These are phyloP conservation scores for Hydroisotoma schaefferi DNA, from an alignment of 2,888 invertebrate species.

Conservation along the genomic window DNA sequence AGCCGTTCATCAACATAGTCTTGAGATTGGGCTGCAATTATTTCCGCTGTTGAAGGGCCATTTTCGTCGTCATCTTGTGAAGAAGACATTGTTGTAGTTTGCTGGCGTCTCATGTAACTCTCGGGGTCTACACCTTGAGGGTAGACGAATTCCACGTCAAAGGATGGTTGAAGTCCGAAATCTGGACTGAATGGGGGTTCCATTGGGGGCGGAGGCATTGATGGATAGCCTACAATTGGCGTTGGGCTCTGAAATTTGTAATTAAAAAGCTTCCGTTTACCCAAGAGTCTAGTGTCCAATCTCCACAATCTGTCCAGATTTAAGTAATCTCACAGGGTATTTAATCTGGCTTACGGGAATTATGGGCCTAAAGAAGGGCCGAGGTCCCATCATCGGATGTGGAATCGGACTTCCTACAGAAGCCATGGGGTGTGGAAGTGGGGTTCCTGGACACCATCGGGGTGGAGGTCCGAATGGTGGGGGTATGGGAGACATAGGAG, in stretches of 20 bases:
- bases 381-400: constrained; percentile 27
- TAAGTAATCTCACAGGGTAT: neutral
- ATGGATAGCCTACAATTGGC: constrained; percentile 15
- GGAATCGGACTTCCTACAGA: constrained; percentile 18
- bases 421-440: constrained; percentile 10
- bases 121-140: constrained; percentile 43
- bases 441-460: constrained; percentile 33
- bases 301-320: neutral
- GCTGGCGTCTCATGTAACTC: constrained; percentile 18
- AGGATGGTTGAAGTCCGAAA: constrained; percentile 42
- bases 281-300: too few relatives aligned
- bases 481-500: constrained; percentile 28
- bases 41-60: constrained; percentile 81
- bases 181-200: constrained; percentile 17
- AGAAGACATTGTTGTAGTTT: constrained; percentile 22
- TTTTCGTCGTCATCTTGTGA: constrained; percentile 55
- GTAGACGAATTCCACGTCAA: constrained; percentile 47
- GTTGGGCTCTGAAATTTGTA: constrained; percentile 10
- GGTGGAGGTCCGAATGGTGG: constrained; percentile 28
- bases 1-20: constrained; percentile 91
- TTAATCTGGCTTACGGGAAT: constrained; percentile 23
- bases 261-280: too few relatives aligned
- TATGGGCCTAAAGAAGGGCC: constrained; percentile 39
- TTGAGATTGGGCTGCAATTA: constrained; percentile 88
- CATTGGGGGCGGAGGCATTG: constrained; percentile 17